Evolutionary conservation across 2,888 invertebrate species (phyloP), one percentile per base, ranked within the genome.

Genomic region (Tachina grossa): DNA sequence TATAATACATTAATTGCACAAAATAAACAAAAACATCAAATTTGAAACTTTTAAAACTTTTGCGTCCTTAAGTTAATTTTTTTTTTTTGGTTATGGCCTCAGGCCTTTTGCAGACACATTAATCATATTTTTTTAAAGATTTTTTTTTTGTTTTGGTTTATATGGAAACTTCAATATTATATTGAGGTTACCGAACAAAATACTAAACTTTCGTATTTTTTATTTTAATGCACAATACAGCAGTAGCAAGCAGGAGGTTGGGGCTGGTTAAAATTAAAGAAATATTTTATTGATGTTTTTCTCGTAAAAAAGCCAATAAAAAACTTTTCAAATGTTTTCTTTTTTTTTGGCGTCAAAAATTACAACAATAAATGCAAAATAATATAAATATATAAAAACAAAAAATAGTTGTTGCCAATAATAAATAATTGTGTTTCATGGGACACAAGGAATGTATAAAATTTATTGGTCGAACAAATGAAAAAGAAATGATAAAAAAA

Each of bases 51-150:
- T 77, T 77, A 72, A 80, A 45, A 72, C 55, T 69, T 31, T 66
- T 55, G 11, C 31, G 74, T 78, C 77, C 84, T 77, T 77, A 81
- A 69, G 66, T 66, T 65, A 55, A 68, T 63, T 65, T 61, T 10
- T 4, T 57, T 31, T 45, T 83, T 45, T 65, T 69, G 53, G 47
- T 74, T 77, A 51, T 68, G 51, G 75, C 85, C 76, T 65, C 49
- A 72, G 85, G 82, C 79, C 39, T 16, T 76, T 85, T 85, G 79
- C 85, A 85, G 85, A 85, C 85, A 85, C 85, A 85, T 85, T 85
- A 85, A 85, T 85, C 82, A 85, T 85, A 83, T 68, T 75, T 82
- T 79, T 71, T 75, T 74, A 49, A 13, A 63, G 43, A 41, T 59
- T 9, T 11, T 19, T 53, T 13, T 13, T 22, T 31, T n/a, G n/a